Percentiles rank a stretch among this genome's conserved stretches.
Conservation (phyloP, 2,797 vertebrate species). For the Lepus townsendii region DNA sequence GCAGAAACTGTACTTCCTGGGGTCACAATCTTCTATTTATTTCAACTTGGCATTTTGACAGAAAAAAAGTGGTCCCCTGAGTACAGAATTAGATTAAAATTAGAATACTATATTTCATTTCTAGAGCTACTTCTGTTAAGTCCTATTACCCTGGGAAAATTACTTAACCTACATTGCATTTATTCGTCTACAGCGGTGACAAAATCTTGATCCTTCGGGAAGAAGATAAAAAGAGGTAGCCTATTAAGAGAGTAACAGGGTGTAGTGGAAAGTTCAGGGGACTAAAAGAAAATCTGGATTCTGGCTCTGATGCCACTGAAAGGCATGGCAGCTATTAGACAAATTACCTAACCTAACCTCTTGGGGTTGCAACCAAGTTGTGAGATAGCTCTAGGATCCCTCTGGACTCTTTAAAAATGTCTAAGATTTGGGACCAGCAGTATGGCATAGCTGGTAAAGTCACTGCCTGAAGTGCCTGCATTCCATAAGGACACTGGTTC, state of each 20-base stretch:
- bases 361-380: slow-evolving; percentile 28
- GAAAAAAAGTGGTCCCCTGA: slow-evolving; percentile 55
- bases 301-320: slow-evolving; percentile 28
- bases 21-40: slow-evolving; percentile 2
- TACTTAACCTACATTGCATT: slow-evolving; percentile 30
- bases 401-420: not conserved
- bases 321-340: not conserved
- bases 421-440: no score
- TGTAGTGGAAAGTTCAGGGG: slow-evolving; percentile 1
- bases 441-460: no score
- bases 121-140: slow-evolving; percentile 62
- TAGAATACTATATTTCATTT: slow-evolving; percentile 68
- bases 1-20: not conserved
- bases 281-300: slow-evolving; percentile 47
- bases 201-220: slow-evolving; percentile 48
- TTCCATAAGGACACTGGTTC: no score
- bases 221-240: slow-evolving; percentile 43
- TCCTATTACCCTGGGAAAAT: slow-evolving; percentile 6
- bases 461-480: no score
- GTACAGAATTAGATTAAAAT: slow-evolving; percentile 70
- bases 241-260: slow-evolving; percentile 50
- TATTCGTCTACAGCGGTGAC: slow-evolving; percentile 31
- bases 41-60: slow-evolving; percentile 73
- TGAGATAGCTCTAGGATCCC: not conserved
- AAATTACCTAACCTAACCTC: slow-evolving; percentile 17